These are phyloP conservation scores for Porphyrio hochstetteri DNA, from an alignment of 2,113 vertebrate genomes.

Conservation along the genomic window DNA sequence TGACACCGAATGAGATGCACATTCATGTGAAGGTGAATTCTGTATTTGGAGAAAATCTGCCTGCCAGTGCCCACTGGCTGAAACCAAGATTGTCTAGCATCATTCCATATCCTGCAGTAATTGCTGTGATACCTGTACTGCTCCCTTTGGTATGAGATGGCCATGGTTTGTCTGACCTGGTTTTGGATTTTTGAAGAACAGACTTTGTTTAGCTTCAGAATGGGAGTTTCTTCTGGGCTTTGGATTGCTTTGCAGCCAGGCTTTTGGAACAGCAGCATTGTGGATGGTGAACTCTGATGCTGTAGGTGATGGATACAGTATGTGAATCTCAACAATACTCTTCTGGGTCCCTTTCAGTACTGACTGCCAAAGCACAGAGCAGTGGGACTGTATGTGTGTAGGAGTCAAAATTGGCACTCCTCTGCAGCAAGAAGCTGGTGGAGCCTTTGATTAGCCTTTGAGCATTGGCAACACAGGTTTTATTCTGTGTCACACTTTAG, in stretches of 20 bases:
- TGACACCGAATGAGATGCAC: neutral
- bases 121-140: neutral
- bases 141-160: neutral
- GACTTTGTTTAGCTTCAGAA: neutral
- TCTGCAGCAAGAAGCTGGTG: neutral
- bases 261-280: neutral
- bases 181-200: neutral
- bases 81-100: neutral
- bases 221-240: neutral
- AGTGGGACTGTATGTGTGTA: neutral
- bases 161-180: neutral
- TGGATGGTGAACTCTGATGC: fast-evolving
- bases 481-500: neutral
- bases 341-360: neutral
- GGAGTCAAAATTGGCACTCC: neutral
- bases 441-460: neutral
- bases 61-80: neutral
- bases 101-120: neutral
- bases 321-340: fast-evolving
- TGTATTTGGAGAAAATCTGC: neutral
- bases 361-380: neutral
- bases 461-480: neutral
- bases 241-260: neutral
- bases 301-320: fast-evolving
- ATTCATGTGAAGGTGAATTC: neutral